Conservation (phyloP, 37 sponge, comb jelly and placozoan genomes). For the Petrosia ficiformis region DNA sequence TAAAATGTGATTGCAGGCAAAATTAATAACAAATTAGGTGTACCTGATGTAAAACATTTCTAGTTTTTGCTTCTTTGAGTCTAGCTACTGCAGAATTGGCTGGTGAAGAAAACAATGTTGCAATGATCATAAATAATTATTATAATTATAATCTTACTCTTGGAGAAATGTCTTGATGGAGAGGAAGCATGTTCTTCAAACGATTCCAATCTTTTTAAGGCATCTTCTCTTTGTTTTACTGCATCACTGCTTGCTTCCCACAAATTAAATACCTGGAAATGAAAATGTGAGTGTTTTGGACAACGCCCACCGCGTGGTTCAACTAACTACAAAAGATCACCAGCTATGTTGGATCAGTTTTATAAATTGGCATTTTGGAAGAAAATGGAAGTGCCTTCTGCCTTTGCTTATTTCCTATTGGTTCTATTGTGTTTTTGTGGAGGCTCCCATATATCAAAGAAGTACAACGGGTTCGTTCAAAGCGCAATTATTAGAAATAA, state of each 20-base stretch:
- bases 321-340: no score
- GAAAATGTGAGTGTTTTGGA: not conserved
- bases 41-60: conserved; percentile 57
- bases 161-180: conserved; percentile 81
- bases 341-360: no score
- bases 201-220: conserved; percentile 46
- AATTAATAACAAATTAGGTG: not conserved
- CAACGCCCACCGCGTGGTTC: no score
- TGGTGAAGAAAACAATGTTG: no score
- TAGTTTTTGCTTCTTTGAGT: conserved; percentile 73
- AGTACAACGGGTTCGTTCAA: not conserved
- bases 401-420: no score
- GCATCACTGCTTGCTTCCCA: conserved; percentile 74
- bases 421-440: not conserved
- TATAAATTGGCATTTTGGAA: no score
- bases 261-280: conserved; percentile 54
- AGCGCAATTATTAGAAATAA: not conserved
- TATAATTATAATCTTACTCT: conserved; percentile 21
- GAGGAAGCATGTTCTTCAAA: conserved; percentile 87
- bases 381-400: no score
- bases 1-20: not conserved
- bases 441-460: not conserved
- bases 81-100: conserved; percentile 45
- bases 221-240: conserved; percentile 62
- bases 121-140: no score